Evolutionary conservation across 2,113 vertebrate species (phyloP), one percentile per base, ranked within the genome.

Genomic region (Lagopus muta): DNA sequence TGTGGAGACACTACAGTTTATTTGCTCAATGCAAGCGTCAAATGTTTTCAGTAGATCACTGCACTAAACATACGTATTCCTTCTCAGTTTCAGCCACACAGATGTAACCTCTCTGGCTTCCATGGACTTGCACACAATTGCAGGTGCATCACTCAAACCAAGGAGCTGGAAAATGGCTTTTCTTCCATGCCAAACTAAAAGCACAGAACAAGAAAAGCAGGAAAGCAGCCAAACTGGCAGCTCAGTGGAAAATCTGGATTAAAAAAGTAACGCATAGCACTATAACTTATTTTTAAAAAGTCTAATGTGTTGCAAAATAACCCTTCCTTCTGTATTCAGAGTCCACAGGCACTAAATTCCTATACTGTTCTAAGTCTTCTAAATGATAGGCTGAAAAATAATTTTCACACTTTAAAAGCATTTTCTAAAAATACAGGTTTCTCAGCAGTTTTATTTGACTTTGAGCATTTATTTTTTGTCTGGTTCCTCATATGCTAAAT

Each of bases 391-490:
- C 32, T 93, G 75, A 93, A 72, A 94, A 79, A 73, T 77, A 62
- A 89, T 91, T 89, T 95, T 93, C 40, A 73, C 13, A 0, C 67
- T 87, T 80, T 84, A 94, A 82, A 89, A 96, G 58, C 72, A 48
- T 80, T 89, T 81, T 74, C 64, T 78, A 61, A 81, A 92, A 90
- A 92, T 64, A 36, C 36, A 76, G 77, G n/a, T 62, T 93, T 86
- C 55, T 48, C 40, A 34, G 50, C 55, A 86, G 57, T 80, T 93
- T 87, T 86, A 84, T 87, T 93, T 92, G 50, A 92, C 75, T 93
- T 55, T 67, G 42, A 88, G 64, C 47, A 90, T 65, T 85, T 79
- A 81, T 69, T 94, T 90, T 66, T 94, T 93, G 78, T 67, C 82
- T 91, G 61, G 42, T 43, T 91, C 24, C 34, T 52, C n/a, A 15